Conservation (phyloP, 2,113 vertebrate genomes). For the Alces alces region DNA sequence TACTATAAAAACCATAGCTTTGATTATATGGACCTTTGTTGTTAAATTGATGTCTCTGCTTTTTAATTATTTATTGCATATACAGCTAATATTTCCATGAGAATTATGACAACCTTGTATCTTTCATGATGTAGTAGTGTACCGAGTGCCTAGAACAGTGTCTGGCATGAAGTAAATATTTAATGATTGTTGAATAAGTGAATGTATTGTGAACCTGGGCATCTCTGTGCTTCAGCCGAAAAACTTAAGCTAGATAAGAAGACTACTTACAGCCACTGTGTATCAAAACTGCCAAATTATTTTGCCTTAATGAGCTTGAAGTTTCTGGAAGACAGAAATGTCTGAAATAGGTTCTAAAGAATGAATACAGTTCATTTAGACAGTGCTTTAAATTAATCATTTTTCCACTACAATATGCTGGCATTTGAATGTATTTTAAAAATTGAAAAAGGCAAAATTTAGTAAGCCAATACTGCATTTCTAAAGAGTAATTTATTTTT, state of each 20-base stretch:
- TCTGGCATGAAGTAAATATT: neutral
- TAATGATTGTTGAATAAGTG: neutral
- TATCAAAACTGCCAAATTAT: neutral
- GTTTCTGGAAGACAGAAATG: neutral
- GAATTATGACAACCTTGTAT: neutral
- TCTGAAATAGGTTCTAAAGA: neutral
- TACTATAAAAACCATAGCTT: neutral
- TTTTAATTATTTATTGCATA: neutral
- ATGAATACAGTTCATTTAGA: neutral
- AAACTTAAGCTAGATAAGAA: neutral
- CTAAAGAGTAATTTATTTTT: neutral
- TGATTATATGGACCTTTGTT: neutral
- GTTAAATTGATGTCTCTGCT: neutral
- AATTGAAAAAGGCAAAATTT: neutral
- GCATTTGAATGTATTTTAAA: conserved; percentile 6
- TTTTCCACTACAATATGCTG: neutral
- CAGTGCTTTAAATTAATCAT: neutral
- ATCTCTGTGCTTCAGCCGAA: neutral
- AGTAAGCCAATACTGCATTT: neutral
- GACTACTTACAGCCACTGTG: neutral
- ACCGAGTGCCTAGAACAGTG: neutral
- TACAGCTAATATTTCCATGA: neutral
- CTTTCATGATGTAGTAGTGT: neutral
- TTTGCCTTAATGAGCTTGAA: neutral
- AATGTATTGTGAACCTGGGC: neutral